Conservation (phyloP, 2,797 vertebrate species). For the Neoniphon sammara region DNA sequence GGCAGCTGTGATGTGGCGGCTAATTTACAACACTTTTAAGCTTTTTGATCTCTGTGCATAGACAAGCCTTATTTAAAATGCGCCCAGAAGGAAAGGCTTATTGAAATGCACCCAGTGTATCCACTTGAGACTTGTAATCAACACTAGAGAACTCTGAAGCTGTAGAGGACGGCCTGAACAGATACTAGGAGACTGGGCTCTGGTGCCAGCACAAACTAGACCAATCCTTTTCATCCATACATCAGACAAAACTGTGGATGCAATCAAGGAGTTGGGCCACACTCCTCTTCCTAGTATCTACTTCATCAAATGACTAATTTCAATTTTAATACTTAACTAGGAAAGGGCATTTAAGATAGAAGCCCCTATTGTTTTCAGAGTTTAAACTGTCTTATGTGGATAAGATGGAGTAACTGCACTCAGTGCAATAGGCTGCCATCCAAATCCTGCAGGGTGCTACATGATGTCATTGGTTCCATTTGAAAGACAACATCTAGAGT, state of each 20-base stretch:
- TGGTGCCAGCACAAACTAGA: constrained; percentile 27
- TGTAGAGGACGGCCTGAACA: neutral
- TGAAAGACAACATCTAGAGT: constrained; percentile 13
- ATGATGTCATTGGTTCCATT: constrained; percentile 44
- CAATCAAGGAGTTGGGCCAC: constrained; percentile 26
- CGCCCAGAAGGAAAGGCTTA: neutral
- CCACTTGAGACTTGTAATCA: constrained; percentile 15
- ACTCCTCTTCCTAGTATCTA: constrained; percentile 1
- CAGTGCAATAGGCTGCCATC: neutral
- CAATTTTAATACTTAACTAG: constrained; percentile 16
- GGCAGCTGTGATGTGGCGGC: neutral
- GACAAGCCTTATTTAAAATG: constrained; percentile 3
- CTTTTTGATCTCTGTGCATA: constrained; percentile 3
- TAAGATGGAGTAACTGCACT: too few relatives aligned
- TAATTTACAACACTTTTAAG: neutral
- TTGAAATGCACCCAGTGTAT: constrained; percentile 16
- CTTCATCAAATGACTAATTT: constrained; percentile 24
- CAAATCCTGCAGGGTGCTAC: constrained; percentile 9
- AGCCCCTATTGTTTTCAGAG: too few relatives aligned
- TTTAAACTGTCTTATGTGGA: too few relatives aligned
- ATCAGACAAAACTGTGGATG: constrained; percentile 5
- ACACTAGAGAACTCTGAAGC: neutral
- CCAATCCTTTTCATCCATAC: constrained; percentile 10
- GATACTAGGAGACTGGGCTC: neutral
- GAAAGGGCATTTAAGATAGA: too few relatives aligned